phyloP scores from a whole-genome alignment of 2,113 vertebrate species.

The Gymnogyps californianus region DNA sequence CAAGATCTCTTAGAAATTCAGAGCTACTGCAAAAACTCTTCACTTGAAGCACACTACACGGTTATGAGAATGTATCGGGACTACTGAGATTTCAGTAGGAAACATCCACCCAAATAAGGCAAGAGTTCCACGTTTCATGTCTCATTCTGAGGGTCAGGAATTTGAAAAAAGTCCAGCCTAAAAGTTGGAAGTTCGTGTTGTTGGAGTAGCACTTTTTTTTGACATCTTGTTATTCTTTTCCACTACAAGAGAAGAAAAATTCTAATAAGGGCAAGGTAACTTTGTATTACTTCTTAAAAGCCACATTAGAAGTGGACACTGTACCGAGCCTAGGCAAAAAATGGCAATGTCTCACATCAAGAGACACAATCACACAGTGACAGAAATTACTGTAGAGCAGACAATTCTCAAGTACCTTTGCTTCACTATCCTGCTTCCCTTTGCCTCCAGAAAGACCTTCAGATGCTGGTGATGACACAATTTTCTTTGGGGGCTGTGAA shows the following conservation, averaged over 20 bases:
- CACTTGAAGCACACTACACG: neutral
- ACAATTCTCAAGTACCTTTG: conserved; percentile 45
- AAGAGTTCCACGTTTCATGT: neutral
- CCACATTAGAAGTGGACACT: neutral
- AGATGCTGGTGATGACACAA: conserved; percentile 14
- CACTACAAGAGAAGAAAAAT: neutral
- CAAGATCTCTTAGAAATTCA: neutral
- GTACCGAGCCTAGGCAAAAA: neutral
- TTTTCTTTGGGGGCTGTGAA: conserved; percentile 53
- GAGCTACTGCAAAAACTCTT: neutral
- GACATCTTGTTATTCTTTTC: neutral
- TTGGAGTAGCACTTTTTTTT: neutral
- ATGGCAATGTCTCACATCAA: neutral
- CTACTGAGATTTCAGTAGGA: neutral
- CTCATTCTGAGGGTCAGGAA: neutral
- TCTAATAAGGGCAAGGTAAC: neutral
- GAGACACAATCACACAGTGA: neutral
- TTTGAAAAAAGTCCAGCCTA: neutral
- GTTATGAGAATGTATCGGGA: neutral
- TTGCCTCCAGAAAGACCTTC: conserved; percentile 38
- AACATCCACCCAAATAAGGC: neutral
- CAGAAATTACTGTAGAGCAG: neutral
- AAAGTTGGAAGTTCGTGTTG: neutral
- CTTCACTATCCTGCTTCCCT: conserved; percentile 18
- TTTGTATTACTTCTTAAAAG: neutral